Evolutionary conservation across 2,888 invertebrate genomes (phyloP).

Genomic region (Eurois occulta): DNA sequence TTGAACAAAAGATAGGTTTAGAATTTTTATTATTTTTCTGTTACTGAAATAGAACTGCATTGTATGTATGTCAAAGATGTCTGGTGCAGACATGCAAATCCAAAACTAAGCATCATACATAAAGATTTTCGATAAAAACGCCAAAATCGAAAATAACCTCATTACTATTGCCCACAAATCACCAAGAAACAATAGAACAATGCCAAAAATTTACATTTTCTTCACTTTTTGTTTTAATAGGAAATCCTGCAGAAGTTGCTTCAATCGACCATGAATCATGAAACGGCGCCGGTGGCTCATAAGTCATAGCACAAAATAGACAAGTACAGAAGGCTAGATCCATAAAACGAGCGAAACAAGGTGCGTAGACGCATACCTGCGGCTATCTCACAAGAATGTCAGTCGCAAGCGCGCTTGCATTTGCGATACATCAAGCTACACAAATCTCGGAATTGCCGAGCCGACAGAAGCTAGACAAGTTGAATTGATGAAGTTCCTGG

Average conservation of each 20-base stretch:
- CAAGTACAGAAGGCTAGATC: constrained; percentile 14
- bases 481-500: background rate
- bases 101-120: constrained; percentile 25
- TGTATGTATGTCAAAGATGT: constrained; percentile 12
- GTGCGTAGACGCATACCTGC: background rate
- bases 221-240: constrained; percentile 59
- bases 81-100: constrained; percentile 37
- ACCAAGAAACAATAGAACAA: constrained; percentile 67
- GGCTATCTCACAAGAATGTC: background rate
- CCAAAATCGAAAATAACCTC: constrained; percentile 54
- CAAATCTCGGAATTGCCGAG: background rate
- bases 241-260: constrained; percentile 66
- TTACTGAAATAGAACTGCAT: constrained; percentile 27
- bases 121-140: constrained; percentile 49
- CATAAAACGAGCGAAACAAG: background rate
- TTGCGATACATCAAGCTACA: background rate
- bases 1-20: background rate
- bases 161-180: constrained; percentile 65
- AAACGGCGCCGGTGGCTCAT: constrained; percentile 48
- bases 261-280: constrained; percentile 60
- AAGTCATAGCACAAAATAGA: background rate
- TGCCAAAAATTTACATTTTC: constrained; percentile 65
- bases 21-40: background rate
- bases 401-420: background rate
- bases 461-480: background rate